Evolutionary conservation across 1,140 invertebrate species (phyloP).

Genomic region (Penaeus chinensis): DNA sequence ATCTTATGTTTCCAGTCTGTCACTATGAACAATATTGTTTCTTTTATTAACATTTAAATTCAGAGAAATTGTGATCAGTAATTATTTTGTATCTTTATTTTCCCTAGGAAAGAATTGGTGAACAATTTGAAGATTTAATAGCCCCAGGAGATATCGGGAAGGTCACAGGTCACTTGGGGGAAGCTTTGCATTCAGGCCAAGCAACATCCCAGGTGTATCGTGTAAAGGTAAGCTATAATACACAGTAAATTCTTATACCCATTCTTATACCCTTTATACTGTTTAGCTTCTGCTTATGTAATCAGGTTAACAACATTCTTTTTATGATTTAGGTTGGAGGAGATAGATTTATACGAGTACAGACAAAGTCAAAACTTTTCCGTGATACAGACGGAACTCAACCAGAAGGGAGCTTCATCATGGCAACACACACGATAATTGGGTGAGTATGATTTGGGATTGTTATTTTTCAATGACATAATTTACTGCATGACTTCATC

Average conservation of each 20-base stretch:
- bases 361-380: slow-evolving; percentile 60
- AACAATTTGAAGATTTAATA: slow-evolving; percentile 38
- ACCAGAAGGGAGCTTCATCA: slow-evolving; percentile 59
- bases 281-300: neutral
- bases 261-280: neutral
- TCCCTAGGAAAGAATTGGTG: slow-evolving; percentile 45
- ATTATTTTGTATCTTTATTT: neutral
- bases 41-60: no score
- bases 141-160: slow-evolving; percentile 40
- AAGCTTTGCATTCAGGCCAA: slow-evolving; percentile 48
- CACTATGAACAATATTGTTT: no score
- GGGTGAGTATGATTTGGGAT: slow-evolving; percentile 35
- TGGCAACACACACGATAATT: slow-evolving; percentile 63
- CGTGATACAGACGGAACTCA: slow-evolving; percentile 39
- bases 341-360: slow-evolving; percentile 51
- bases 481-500: no score
- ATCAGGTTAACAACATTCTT: neutral
- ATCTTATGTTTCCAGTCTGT: no score
- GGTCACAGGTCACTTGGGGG: slow-evolving; percentile 46
- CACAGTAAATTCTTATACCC: neutral
- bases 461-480: no score
- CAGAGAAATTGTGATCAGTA: neutral
- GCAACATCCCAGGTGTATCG: slow-evolving; percentile 48
- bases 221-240: slow-evolving; percentile 39
- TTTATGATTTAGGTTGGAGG: slow-evolving; percentile 40